These are phyloP conservation scores for Neosalanx taihuensis DNA, from an alignment of 2,797 vertebrate genomes.

Conservation along the genomic window DNA sequence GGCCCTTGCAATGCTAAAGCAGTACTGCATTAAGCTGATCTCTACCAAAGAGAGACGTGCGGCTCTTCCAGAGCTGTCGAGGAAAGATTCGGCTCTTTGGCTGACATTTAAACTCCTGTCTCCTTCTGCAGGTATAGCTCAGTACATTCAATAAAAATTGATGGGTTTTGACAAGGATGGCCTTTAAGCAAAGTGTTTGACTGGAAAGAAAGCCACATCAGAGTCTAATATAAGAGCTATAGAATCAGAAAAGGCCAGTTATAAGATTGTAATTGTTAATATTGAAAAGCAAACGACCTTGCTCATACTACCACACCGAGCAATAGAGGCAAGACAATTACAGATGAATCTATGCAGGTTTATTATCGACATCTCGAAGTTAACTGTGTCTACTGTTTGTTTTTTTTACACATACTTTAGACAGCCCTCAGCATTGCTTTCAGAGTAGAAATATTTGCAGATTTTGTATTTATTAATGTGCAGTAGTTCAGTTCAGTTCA, in stretches of 20 bases:
- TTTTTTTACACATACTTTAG: no score
- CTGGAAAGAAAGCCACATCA: conserved; percentile 65
- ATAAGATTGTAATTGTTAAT: conserved; percentile 53
- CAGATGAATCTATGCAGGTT: no score
- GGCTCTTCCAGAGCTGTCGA: conserved; percentile 46
- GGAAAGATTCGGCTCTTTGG: conserved; percentile 35
- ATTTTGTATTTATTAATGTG: no score
- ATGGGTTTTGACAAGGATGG: conserved; percentile 69
- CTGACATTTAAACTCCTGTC: conserved; percentile 66
- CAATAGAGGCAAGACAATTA: background rate
- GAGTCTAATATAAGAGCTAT: conserved; percentile 49
- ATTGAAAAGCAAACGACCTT: background rate
- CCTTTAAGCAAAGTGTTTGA: conserved; percentile 71
- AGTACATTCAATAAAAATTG: conserved; percentile 54
- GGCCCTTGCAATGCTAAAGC: conserved; percentile 57
- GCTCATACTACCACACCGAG: background rate
- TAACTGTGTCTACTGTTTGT: no score
- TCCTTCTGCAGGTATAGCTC: conserved; percentile 49
- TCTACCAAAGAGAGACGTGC: conserved; percentile 43
- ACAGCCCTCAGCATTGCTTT: no score
- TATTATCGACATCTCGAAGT: no score
- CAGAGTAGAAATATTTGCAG: no score
- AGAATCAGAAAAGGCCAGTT: conserved; percentile 52
- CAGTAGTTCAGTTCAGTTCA: no score
- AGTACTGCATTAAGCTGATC: conserved; percentile 61